Evolutionary conservation across 2,797 vertebrate species (phyloP).

Genomic region (Zenarchopterus dispar): DNA sequence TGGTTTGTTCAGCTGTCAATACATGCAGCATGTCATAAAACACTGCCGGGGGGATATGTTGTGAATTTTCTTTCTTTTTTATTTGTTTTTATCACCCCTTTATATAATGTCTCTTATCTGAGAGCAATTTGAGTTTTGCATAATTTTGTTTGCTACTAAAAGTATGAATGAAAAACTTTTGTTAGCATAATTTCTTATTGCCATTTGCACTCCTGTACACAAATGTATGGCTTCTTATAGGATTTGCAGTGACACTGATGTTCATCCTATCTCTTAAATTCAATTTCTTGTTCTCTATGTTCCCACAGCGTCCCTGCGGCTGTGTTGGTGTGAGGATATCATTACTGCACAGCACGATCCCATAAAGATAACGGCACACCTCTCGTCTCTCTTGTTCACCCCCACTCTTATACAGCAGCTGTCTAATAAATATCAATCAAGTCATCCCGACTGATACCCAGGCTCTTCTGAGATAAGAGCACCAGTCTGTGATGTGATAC

Average conservation of each 20-base stretch:
- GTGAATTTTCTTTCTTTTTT: too few relatives aligned
- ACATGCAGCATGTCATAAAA: too few relatives aligned
- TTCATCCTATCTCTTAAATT: conserved; percentile 23
- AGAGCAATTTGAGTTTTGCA: too few relatives aligned
- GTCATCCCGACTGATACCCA: conserved; percentile 40
- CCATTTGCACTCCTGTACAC: neutral
- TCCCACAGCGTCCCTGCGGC: neutral
- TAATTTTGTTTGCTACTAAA: neutral
- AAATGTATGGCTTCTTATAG: neutral
- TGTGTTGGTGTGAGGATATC: conserved; percentile 39
- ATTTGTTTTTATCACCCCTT: too few relatives aligned
- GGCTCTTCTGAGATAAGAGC: conserved; percentile 42
- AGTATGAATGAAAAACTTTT: too few relatives aligned
- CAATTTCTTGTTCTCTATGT: conserved; percentile 11
- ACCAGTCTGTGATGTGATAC: neutral
- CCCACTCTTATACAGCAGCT: conserved; percentile 44
- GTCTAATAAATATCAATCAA: conserved; percentile 64
- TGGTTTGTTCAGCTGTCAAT: too few relatives aligned
- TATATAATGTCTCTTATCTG: too few relatives aligned
- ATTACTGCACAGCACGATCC: conserved; percentile 64
- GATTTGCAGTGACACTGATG: conserved; percentile 1
- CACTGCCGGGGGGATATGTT: too few relatives aligned
- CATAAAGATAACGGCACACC: conserved; percentile 68
- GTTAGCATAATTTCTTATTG: neutral
- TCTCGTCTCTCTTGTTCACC: conserved; percentile 17